Base-by-base conservation (phyloP, 30 jellyfish, hydroid and myxozoan genomes). In the Aurelia sp. region DNA sequence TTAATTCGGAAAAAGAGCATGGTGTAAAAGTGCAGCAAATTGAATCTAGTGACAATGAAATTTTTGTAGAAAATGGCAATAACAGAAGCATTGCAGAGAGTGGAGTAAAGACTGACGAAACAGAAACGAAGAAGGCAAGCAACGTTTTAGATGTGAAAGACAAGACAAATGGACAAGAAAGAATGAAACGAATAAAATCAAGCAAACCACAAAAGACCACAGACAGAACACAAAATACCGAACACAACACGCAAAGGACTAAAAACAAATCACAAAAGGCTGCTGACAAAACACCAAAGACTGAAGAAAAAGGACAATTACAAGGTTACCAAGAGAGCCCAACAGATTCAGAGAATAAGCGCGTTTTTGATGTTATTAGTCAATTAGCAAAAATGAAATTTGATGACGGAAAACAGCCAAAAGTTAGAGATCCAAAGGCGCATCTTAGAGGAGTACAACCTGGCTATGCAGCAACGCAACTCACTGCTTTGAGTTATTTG, bases 401-500 rank as follows among this genome's bases (percentile, higher is more conserved):
- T 18, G 61, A 61, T 16, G 78, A 27, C 18, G 64, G 37, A 17
- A 47, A 30, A n/a, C 31, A 47, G 44, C 66, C 30, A 30, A 63
- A 20, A 27, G 31, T 55, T 16, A 44, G 47, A 13, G 50, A 61
- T 16, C 6, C 79, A 8, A 21, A 40, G n/a, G 33, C 7, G 57
- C 31, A 61, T 23, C 31, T 21, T 12, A 72, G 58, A 15, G 89
- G 89, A 11, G 64, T 55, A 23, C 73, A 70, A 11, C 86, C 96
- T 5, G 91, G 83, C 21, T 64, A 66, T 66, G 89, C 88, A n/a
- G 89, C 88, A 30, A 74, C 91, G 5, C 97, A 91, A 27, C 50
- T 91, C 31, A 85, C 96, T 0, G 89, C 94, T 31, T 59, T 91
- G 89, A 91, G 86, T 61, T 91, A 91, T 71, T 53, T 91, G 82